Conservation (phyloP, 2,113 vertebrate genomes). For the Mungos mungo region DNA sequence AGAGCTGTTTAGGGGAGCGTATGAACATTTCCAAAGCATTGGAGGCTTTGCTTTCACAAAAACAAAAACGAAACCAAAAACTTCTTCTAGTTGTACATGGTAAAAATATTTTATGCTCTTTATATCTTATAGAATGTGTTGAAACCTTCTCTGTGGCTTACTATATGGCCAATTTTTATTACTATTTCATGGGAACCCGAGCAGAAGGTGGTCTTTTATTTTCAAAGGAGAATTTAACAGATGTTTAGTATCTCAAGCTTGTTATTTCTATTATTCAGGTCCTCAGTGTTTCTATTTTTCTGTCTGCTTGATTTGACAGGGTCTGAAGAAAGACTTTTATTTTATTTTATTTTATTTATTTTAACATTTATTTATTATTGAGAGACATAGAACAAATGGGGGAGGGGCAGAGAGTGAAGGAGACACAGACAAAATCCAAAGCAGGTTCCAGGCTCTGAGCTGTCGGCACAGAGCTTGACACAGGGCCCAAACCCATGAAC, state of each 20-base stretch:
- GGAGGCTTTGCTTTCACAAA: not conserved
- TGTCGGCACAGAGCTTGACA: too few species aligned
- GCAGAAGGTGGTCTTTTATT: not conserved
- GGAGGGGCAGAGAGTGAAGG: too few species aligned
- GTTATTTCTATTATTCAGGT: not conserved
- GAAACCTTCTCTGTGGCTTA: not conserved
- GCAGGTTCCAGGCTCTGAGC: too few species aligned
- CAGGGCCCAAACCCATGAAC: too few species aligned
- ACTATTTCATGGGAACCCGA: not conserved
- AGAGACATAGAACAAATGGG: too few species aligned
- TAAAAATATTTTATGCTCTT: not conserved
- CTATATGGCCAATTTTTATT: not conserved
- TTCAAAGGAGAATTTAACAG: not conserved
- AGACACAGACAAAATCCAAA: too few species aligned
- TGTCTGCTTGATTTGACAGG: not conserved
- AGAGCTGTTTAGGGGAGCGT: not conserved
- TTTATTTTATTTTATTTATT: not conserved
- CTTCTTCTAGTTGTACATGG: not conserved
- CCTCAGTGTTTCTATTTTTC: not conserved
- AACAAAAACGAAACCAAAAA: not conserved
- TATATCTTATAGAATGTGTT: not conserved
- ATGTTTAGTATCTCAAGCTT: not conserved
- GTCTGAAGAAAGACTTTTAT: not conserved
- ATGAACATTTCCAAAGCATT: not conserved
- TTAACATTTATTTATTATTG: not conserved